Evolutionary conservation across 2,113 vertebrate genomes (phyloP), one percentile per base, ranked within the genome.

Genomic region (Dermatemys mawii): DNA sequence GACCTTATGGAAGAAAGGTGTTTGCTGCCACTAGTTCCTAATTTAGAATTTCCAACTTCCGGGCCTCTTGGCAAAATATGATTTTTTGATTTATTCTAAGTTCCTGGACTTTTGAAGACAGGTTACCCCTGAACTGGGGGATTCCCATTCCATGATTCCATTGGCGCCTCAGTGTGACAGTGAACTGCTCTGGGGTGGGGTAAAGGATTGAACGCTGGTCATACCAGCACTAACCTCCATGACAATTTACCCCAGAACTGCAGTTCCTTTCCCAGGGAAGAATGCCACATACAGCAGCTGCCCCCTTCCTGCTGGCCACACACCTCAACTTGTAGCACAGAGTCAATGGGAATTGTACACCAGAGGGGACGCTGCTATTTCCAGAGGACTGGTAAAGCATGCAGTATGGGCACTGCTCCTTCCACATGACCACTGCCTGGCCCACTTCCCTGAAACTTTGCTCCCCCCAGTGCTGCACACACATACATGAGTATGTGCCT

Each of bases 241-340:
- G 80, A 63, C 35, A 80, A 49, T 0, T 17, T 2, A 6, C 13
- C 6, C 38, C 7, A 55, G 27, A 67, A 44, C 1, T 5, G 38
- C 55, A 81, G 75, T 35, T 22, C 24, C 46, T 70, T 78, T 80
- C 29, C 82, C 67, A 55, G 38, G 3, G 19, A 79, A 85, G 26
- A 1, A 57, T 0, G 3, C 26, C 49, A 14, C 44, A 79, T 35
- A 49, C 27, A 60, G 53, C 26, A 90, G 78, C 70, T 83, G 87
- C 67, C 78, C 46, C 83, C 29, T 44, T 79, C 51, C 86, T 1
- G 41, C 81, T 81, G 48, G 48, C 11, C 11, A 32, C 4, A 60
- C n/a, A 0, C 1, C 0, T 0, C 17, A n/a, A 86, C 57, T 63
- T 0, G 0, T 11, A 49, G 44, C 81, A 0, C 4, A 9, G 8